Evolutionary conservation across 35 echinoderm and acorn worm genomes (phyloP).

Genomic region (Apostichopus japonicus): DNA sequence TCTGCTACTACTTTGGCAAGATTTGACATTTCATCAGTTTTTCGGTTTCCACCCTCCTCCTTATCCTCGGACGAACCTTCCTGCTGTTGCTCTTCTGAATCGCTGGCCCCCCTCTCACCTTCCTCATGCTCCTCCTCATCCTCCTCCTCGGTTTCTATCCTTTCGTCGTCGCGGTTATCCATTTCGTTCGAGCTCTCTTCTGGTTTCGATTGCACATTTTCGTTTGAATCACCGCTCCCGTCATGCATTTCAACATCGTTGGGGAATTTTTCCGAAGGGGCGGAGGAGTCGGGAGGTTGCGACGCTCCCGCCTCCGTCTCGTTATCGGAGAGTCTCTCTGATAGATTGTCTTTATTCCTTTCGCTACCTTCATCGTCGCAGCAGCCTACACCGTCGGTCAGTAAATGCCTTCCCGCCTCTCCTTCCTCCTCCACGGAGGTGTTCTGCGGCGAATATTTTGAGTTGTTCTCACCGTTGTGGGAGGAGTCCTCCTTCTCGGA

Average conservation of each 20-base stretch:
- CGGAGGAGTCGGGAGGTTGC: background rate
- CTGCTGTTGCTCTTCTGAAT: background rate
- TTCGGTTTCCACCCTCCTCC: slow-evolving; percentile 16
- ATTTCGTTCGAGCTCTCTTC: slow-evolving; percentile 29
- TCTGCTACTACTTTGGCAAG: slow-evolving; percentile 31
- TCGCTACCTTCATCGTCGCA: background rate
- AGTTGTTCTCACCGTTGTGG: background rate
- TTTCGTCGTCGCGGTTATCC: slow-evolving; percentile 46
- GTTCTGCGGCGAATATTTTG: background rate
- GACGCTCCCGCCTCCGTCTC: background rate
- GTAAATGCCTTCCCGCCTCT: background rate
- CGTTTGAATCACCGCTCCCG: background rate
- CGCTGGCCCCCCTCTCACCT: background rate
- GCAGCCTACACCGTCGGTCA: background rate
- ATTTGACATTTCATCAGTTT: slow-evolving; percentile 37
- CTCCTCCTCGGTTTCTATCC: slow-evolving; percentile 17
- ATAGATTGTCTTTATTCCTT: background rate
- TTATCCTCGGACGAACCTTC: background rate
- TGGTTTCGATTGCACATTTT: slow-evolving; percentile 37
- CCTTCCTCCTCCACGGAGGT: background rate
- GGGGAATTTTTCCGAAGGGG: slow-evolving; percentile 7
- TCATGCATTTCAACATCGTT: slow-evolving; percentile 39
- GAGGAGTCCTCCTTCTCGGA: background rate
- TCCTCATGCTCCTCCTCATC: background rate
- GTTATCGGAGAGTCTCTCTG: background rate